Base-by-base conservation (phyloP, 2,113 vertebrate species). In the Leiothrix lutea region DNA sequence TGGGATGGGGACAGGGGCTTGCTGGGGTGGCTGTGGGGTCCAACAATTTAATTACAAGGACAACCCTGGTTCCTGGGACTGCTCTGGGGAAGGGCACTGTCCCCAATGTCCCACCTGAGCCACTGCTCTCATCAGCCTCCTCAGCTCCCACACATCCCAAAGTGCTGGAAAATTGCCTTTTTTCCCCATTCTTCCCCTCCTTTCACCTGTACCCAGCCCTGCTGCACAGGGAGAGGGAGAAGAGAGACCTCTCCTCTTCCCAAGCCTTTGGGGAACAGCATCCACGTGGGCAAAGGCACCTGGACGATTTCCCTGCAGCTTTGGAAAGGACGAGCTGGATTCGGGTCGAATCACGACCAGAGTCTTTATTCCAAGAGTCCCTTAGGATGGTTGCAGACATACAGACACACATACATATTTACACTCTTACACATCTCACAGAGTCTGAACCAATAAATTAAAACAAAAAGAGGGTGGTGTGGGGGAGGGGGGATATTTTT, bases 361-460 rank as follows among this genome's bases (percentile, higher is more conserved):
- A 97, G 95, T 96, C 96, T 98, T 98, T 98, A 98, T 98, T 98
- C 98, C 95, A 98, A 98, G 56, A 95, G 95, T 97, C 97, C 94
- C 92, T 96, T 84, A 62, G 96, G 96, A 92, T 93, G 97, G 88
- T 98, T 97, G 97, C 97, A 98, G 97, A 98, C 97, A 62, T 96
- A 98, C 97, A 97, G 98, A 98, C 98, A 97, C 97, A 98, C 97
- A 70, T 97, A 98, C 97, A 96, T 98, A 98, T 98, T 97, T 98
- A 98, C 98, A 98, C 94, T 98, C 97, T 97, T 96, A 98, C 97
- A 95, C 95, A 98, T 86, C 97, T 98, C 97, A 98, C 94, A 65
- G 97, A 98, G 97, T 95, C 97, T 95, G 96, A 97, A 97, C 95
- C 97, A 98, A 98, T 98, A 98, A 98, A 98, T 98, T 98, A 98